A percentile compares a stretch with the other conserved stretches of the same genome.
Evolutionary conservation across 2,797 vertebrate species (phyloP).

Genomic region (Gallinago solitaria): DNA sequence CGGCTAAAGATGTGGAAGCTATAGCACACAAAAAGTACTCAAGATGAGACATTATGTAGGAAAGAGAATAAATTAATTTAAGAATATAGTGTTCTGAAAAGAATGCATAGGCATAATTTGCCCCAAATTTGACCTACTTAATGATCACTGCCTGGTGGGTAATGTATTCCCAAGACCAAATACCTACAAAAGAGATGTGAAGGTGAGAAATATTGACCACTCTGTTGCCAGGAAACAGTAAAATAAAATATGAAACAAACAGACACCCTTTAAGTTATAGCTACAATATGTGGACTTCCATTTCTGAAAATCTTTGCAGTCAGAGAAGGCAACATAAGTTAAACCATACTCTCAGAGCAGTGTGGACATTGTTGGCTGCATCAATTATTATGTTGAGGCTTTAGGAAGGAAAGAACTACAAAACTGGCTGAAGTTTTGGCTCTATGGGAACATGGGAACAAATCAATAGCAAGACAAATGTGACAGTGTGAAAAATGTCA

Average conservation of each 20-base stretch:
- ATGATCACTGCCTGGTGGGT: not conserved
- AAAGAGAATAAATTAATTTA: not conserved
- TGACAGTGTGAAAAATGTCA: not conserved
- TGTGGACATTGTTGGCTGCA: not conserved
- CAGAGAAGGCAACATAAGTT: not conserved
- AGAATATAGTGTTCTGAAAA: not conserved
- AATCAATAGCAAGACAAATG: not conserved
- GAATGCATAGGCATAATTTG: not conserved
- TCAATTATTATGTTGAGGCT: not conserved
- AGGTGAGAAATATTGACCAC: not conserved
- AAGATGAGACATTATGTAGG: not conserved
- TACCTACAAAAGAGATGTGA: not conserved
- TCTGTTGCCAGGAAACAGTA: conserved; percentile 4
- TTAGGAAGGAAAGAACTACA: not conserved
- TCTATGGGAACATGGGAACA: not conserved
- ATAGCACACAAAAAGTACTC: not conserved
- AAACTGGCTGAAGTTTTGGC: not conserved
- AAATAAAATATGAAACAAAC: conserved; percentile 23
- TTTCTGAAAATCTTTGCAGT: not conserved
- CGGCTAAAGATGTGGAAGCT: not conserved
- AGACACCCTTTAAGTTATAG: not conserved
- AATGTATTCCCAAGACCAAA: not conserved
- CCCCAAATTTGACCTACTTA: not conserved
- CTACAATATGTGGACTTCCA: not conserved
- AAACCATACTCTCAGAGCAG: not conserved